Percentiles rank a stretch among this genome's conserved stretches.
Evolutionary conservation across 2,797 vertebrate species (phyloP).

Genomic region (Thaleichthys pacificus): DNA sequence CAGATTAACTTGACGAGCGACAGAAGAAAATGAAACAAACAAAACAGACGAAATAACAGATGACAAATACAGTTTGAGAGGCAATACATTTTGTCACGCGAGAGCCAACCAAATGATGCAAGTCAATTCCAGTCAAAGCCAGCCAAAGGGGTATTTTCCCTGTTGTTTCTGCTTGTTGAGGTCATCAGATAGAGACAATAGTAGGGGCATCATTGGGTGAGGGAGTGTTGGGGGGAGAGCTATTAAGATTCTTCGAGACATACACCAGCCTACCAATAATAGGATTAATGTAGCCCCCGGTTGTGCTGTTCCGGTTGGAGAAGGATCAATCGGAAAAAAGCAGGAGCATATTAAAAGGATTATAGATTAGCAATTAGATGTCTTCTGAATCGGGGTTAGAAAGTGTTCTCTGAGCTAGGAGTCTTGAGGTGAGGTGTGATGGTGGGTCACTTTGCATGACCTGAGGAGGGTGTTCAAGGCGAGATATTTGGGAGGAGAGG

Average conservation of each 20-base stretch:
- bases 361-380: constrained; percentile 98
- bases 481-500: not conserved
- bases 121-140: not conserved
- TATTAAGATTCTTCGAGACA: constrained; percentile 72
- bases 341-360: constrained; percentile 90
- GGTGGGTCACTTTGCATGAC: constrained; percentile 64
- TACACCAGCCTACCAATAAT: constrained; percentile 83
- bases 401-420: constrained; percentile 71
- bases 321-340: constrained; percentile 90
- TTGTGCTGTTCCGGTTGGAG: constrained; percentile 84
- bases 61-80: too few species aligned
- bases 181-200: constrained; percentile 70
- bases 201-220: constrained; percentile 34
- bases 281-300: constrained; percentile 89
- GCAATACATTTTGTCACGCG: too few species aligned
- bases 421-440: constrained; percentile 78
- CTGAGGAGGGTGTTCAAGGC: constrained; percentile 36
- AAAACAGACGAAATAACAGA: not conserved
- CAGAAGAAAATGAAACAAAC: not conserved
- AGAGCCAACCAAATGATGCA: too few species aligned
- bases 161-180: constrained; percentile 55
- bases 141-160: constrained; percentile 23
- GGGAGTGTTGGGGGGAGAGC: constrained; percentile 59
- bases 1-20: not conserved
- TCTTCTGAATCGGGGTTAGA: constrained; percentile 81